These are phyloP conservation scores for Lerista edwardsae DNA, from an alignment of 2,797 vertebrate species.

Conservation along the genomic window DNA sequence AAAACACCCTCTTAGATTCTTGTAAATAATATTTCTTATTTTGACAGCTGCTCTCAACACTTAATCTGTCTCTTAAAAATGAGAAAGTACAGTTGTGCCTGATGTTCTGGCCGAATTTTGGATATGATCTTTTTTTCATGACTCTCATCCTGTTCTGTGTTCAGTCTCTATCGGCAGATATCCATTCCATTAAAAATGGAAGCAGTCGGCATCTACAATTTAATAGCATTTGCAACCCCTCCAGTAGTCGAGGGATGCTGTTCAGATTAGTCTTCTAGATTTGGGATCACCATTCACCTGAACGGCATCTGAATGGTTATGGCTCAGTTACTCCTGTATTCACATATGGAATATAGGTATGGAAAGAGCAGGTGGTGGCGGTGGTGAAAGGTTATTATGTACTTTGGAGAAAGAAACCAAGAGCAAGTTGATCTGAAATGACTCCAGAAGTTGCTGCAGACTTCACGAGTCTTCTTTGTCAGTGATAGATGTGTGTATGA, in stretches of 20 bases:
- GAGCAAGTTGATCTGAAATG: neutral
- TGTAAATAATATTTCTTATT: slow-evolving; percentile 59
- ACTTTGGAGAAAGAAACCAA: slow-evolving; percentile 3
- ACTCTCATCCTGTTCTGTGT: slow-evolving; percentile 23
- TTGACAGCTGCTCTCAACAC: slow-evolving; percentile 59
- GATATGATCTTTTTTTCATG: slow-evolving; percentile 52
- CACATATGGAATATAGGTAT: neutral
- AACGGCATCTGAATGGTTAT: slow-evolving; percentile 22
- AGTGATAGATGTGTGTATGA: neutral
- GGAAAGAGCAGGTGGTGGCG: neutral
- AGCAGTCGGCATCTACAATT: slow-evolving; percentile 29
- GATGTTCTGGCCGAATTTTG: slow-evolving; percentile 50
- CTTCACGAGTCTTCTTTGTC: neutral
- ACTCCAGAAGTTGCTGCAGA: neutral
- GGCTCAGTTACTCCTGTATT: slow-evolving; percentile 37
- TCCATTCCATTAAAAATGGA: slow-evolving; percentile 58
- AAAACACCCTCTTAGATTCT: slow-evolving; percentile 1
- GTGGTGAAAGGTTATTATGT: neutral
- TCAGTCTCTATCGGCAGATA: slow-evolving; percentile 44
- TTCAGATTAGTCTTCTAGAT: slow-evolving; percentile 11
- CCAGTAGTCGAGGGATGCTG: neutral
- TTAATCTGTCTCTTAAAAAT: slow-evolving; percentile 71
- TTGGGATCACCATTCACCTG: slow-evolving; percentile 37
- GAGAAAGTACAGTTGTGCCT: slow-evolving; percentile 64
- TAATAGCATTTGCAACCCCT: slow-evolving; percentile 31